Conservation (phyloP, 2,113 vertebrate species). For the Chaenogobius annularis region DNA sequence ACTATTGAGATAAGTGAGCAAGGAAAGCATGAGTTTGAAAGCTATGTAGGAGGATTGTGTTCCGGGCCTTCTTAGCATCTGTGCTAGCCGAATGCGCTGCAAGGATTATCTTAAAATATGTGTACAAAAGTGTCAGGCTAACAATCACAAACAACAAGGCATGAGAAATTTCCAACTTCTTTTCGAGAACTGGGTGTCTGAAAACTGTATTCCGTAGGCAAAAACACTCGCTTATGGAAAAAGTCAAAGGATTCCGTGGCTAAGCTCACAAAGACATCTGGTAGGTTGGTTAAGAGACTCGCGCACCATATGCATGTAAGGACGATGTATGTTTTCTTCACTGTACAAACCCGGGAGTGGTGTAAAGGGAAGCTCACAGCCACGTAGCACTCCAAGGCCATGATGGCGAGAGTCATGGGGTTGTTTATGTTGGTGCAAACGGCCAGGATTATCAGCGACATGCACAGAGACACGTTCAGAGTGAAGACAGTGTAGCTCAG, state of each 20-base stretch:
- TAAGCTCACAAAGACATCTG: constrained; percentile 53
- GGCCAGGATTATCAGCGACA: constrained; percentile 31
- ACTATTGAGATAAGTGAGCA: not conserved
- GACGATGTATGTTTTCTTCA: constrained; percentile 38
- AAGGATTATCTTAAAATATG: constrained; percentile 51
- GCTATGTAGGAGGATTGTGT: constrained; percentile 42
- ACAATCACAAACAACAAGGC: constrained; percentile 30
- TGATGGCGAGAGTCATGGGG: constrained; percentile 36
- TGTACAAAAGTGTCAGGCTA: constrained; percentile 52
- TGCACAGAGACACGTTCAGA: constrained; percentile 60
- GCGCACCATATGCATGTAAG: constrained; percentile 52
- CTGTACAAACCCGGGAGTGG: constrained; percentile 55
- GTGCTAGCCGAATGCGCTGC: constrained; percentile 27
- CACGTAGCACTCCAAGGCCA: constrained; percentile 64
- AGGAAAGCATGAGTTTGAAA: constrained; percentile 33
- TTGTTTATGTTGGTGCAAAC: constrained; percentile 49
- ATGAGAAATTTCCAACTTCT: constrained; percentile 42
- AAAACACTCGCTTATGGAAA: constrained; percentile 45
- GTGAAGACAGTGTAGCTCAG: constrained; percentile 38
- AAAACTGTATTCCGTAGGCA: constrained; percentile 42
- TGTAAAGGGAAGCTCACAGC: constrained; percentile 60
- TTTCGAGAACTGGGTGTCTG: not conserved
- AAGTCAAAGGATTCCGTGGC: constrained; percentile 39
- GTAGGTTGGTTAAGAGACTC: constrained; percentile 33
- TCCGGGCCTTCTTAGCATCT: constrained; percentile 40